Conservation (phyloP, 1,140 invertebrate genomes). For the Probaryconus sp. region DNA sequence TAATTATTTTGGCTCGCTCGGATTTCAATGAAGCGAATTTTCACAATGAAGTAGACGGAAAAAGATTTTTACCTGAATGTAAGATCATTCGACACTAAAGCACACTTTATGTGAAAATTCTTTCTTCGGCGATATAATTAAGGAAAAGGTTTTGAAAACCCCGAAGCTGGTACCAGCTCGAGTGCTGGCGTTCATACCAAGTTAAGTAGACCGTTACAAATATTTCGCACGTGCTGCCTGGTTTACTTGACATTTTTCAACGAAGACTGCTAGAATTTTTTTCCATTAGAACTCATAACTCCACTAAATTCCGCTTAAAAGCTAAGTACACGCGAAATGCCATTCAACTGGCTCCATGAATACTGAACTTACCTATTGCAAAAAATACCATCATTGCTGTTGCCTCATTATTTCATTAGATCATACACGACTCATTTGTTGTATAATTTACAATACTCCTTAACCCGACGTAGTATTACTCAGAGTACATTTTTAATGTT, state of each 20-base stretch:
- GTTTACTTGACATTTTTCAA: constrained; percentile 41
- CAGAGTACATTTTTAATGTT: no score
- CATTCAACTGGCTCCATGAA: constrained; percentile 18
- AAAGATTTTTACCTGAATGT: constrained; percentile 18
- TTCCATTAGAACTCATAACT: constrained; percentile 32
- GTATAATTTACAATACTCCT: no score
- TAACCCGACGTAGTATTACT: no score
- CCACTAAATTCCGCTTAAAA: constrained; percentile 39
- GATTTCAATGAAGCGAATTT: constrained; percentile 28
- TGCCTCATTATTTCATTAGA: constrained; percentile 5
- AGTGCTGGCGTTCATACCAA: constrained; percentile 17
- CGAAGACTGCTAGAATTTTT: constrained; percentile 36
- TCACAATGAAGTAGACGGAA: neutral
- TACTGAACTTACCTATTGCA: constrained; percentile 6
- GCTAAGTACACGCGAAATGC: constrained; percentile 30
- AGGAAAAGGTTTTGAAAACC: constrained; percentile 32
- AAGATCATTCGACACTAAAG: constrained; percentile 19
- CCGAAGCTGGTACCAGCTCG: constrained; percentile 11
- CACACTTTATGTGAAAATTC: constrained; percentile 29
- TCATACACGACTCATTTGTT: no score
- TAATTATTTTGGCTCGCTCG: no score
- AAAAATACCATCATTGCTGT: constrained; percentile 17
- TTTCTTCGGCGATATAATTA: constrained; percentile 38
- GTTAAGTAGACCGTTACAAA: constrained; percentile 55
- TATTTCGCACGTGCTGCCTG: constrained; percentile 51